Evolutionary conservation across 2,888 invertebrate genomes (phyloP), one percentile per base, ranked within the genome.

Genomic region (Hydraecia micacea): DNA sequence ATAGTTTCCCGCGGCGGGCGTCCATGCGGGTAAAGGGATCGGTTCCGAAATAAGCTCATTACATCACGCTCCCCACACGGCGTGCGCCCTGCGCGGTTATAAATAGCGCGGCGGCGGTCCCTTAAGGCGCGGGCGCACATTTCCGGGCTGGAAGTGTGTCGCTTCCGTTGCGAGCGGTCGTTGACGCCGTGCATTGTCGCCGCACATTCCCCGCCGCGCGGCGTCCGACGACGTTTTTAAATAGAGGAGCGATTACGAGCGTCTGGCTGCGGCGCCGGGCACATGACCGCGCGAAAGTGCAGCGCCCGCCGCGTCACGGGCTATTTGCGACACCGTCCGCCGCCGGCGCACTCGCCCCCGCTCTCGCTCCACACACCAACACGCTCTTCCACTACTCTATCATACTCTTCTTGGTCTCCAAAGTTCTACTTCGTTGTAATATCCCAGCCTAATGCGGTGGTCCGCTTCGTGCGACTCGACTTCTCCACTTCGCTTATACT

Each of bases 81-180:
- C 90, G 90, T 90, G 91, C 91, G 92, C 92, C 93, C 92, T 93
- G 92, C 91, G 91, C 86, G 91, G 91, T 92, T 96, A 96, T 96
- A 95, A 96, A 96, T 96, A 96, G 94, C 91, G 75, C 87, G 91
- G 77, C 89, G 90, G 91, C 94, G 93, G 94, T 96, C 96, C 96
- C 96, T 96, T 96, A 95, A 96, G 96, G 94, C 96, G 95, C 95
- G 94, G 93, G 95, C 94, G 94, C 93, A 93, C 93, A 94, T 95
- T 97, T 97, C 96, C 96, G 96, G 96, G 96, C 96, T 96, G 96
- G 96, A 96, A 96, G 96, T 96, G 95, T 95, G 96, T 93, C 96
- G 96, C 95, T 97, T 96, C 96, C 96, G 96, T 93, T 93, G 94
- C 93, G 93, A 92, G 95, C 96, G 96, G 96, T 96, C 96, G 95